A percentile compares a stretch with the other conserved stretches of the same genome.
Evolutionary conservation across 2,888 invertebrate species (phyloP).

Genomic region (Prosopocoilus inquinatus): DNA sequence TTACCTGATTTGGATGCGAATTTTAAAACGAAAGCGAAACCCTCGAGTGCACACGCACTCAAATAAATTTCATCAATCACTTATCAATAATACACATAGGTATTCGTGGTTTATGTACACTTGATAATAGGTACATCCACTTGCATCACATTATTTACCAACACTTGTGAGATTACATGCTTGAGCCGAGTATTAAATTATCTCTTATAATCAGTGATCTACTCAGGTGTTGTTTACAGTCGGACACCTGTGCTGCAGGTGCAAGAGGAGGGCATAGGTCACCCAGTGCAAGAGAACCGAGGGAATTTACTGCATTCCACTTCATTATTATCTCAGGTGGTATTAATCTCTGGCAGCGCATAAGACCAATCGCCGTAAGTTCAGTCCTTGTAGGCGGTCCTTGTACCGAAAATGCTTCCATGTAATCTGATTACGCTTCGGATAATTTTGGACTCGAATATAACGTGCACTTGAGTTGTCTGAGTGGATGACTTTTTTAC

Average conservation of each 20-base stretch:
- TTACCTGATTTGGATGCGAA: too few relatives aligned
- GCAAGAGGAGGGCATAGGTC: conserved; percentile 40
- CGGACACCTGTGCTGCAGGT: conserved; percentile 42
- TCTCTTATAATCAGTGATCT: conserved; percentile 24
- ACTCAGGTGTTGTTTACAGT: conserved; percentile 34
- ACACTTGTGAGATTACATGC: conserved; percentile 19
- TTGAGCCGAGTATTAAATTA: conserved; percentile 18
- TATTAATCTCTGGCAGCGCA: conserved; percentile 8
- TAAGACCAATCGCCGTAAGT: neutral
- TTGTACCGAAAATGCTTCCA: neutral
- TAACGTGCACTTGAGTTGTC: too few relatives aligned
- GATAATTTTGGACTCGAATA: neutral
- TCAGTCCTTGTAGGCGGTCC: conserved; percentile 1
- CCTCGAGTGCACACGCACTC: too few relatives aligned
- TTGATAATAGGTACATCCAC: neutral
- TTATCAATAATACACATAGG: too few relatives aligned
- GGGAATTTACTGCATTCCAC: conserved; percentile 20
- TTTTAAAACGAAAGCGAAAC: too few relatives aligned
- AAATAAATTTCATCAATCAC: too few relatives aligned
- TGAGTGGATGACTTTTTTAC: too few relatives aligned
- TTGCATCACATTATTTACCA: conserved; percentile 21
- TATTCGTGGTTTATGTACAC: too few relatives aligned
- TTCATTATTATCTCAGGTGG: conserved; percentile 15
- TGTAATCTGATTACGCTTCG: neutral
- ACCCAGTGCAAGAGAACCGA: conserved; percentile 29